Evolutionary conservation across 2,888 invertebrate species (phyloP), one percentile per base, ranked within the genome.

Genomic region (Limnephilus marmoratus): DNA sequence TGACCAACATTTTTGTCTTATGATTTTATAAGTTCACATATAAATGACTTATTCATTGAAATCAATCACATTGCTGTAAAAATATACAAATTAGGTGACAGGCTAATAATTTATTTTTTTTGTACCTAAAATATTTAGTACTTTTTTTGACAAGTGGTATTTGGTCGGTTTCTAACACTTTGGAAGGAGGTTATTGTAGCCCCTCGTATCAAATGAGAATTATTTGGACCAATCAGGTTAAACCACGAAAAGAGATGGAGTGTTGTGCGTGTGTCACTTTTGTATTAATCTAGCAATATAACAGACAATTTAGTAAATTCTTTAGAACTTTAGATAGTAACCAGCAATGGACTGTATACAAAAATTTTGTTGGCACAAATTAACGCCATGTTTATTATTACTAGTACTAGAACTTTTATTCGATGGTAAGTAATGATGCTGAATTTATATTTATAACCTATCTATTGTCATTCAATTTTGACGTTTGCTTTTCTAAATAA

Each of bases 381-480:
- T 97, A 94, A 96, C 97, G 94, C 97, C 97, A 94, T 97, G 97
- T 95, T 95, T 97, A 95, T 95, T 97, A 94, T 95, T 97, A 94
- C 96, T 97, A 95, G 95, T 97, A 93, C 95, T 97, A 95, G 97
- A 97, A 96, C 95, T 97, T 95, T 96, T 97, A 94, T 96, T 97
- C 95, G 97, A 97, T 95, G 97, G 97, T 97, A 95, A 96, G 96
- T 95, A 93, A 92, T 83, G 68, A 7, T 68, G 2, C 24, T 68
- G 68, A 24, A 68, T 68, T n/a, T 68, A 68, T 86, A 93, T 90
- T 90, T 94, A 93, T 94, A 94, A 92, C 92, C 92, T 92, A 91
- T 90, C 24, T 89, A 81, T 49, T 87, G 49, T 53, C 91, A 31
- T 91, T 29, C 91, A 91, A 89, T 81, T 88, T 83, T 91, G 91